Conservation (phyloP, 2,797 vertebrate genomes). For the Schizothorax lantsangensis region DNA sequence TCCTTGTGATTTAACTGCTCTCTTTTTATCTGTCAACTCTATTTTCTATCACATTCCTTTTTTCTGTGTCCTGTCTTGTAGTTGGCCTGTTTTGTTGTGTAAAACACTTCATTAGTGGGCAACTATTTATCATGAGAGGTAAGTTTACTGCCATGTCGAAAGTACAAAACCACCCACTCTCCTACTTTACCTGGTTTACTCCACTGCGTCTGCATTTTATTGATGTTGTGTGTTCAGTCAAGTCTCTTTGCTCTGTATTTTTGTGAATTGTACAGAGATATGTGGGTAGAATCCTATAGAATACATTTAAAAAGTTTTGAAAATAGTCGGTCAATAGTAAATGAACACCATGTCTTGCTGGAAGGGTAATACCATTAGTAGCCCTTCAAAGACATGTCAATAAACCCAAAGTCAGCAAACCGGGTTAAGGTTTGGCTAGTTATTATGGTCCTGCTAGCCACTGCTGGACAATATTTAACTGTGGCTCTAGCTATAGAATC, state of each 20-base stretch:
- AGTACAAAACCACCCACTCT: neutral
- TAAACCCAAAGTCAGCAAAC: neutral
- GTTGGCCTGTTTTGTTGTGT: constrained; percentile 99
- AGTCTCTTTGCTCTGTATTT: neutral
- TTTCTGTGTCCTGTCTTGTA: constrained; percentile 82
- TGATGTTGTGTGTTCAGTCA: neutral
- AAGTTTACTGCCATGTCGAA: constrained; percentile 72
- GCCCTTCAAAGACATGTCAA: neutral
- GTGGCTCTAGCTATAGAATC: neutral
- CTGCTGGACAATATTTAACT: neutral
- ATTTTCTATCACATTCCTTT: neutral
- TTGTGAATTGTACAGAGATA: neutral
- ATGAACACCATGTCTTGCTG: neutral
- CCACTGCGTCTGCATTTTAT: neutral
- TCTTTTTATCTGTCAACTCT: constrained; percentile 21
- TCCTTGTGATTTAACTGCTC: constrained; percentile 63
- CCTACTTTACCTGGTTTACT: neutral
- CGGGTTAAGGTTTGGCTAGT: neutral
- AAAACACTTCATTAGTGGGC: constrained; percentile 98
- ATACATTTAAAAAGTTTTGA: neutral
- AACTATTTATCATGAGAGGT: constrained; percentile 99
- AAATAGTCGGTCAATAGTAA: neutral
- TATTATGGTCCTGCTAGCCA: neutral
- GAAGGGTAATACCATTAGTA: neutral
- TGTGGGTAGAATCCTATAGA: neutral